Base-by-base conservation (phyloP, 2,797 vertebrate genomes). In the Anolis apletophallus region DNA sequence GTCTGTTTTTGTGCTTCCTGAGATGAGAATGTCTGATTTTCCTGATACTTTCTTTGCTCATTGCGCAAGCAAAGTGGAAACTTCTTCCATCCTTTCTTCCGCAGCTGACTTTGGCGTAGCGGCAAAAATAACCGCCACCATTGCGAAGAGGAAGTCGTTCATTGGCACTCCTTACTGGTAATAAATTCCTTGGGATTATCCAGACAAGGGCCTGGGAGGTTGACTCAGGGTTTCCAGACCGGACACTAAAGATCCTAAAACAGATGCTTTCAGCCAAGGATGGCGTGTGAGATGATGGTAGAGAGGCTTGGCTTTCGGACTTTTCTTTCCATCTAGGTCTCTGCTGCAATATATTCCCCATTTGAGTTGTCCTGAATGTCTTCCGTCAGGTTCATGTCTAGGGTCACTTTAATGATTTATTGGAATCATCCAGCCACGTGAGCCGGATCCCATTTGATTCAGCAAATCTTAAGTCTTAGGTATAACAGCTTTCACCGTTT, bases 161-260 rank as follows among this genome's bases (percentile, higher is more conserved):
- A 99, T 99, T 81, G 99, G 99, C 94, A 99, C 99, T 12, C 99
- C 99, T 92, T 99, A 99, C 91, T 99, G 99, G 99, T 99, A 95
- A 98, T 95, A 69, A 79, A 68, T 81, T 36, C 2, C 57, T 88
- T 55, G 76, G 75, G 75, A 46, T 80, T 84, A 80, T 84, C 23
- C 9, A 50, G 76, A 50, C 87, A 59, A 50, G 88, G 3, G 34
- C 34, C 36, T 23, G 14, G 0, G 29, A 23, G 7, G 11, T 3
- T 78, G 26, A 32, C 26, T 13, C 83, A 80, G 19, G 19, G 10
- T 59, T 89, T 61, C 75, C 40, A 82, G 23, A 32, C 21, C 21
- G 0, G 52, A 78, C 88, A 74, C 9, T 26, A 72, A 3, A 68
- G 82, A 23, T 50, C 76, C 85, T 17, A 11, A 84, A 87, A 83